Base-by-base conservation (phyloP, 2,797 vertebrate genomes). In the Perodicticus potto region DNA sequence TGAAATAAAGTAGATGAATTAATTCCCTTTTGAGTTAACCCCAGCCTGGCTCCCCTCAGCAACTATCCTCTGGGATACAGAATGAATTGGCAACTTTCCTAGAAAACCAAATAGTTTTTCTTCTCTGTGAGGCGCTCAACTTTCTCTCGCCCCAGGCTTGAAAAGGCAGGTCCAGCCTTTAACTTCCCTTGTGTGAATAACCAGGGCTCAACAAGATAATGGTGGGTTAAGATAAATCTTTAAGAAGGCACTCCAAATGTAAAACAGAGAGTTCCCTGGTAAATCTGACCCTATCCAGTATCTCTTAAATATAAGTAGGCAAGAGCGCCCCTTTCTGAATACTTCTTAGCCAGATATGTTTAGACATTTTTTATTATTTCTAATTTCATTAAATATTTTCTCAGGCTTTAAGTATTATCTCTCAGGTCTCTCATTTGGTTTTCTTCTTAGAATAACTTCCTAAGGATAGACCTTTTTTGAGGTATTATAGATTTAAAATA, bases 91-190 rank as follows among this genome's bases (percentile, higher is more conserved):
- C 97, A 97, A 67, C 82, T 92, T 93, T 81, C 89, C 91, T 93
- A 92, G 95, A 97, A 98, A 98, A 97, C 94, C 94, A 98, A 97
- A 98, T 94, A 82, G 82, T 73, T 97, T 98, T 98, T 95, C 34
- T 81, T 87, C 85, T 97, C 89, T 97, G 95, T 97, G 96, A 98
- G 93, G 67, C 96, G 86, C 90, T 98, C 96, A 97, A 87, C 97
- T 97, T 98, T 97, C 97, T 94, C 93, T 97, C 97, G 98, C 98
- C 88, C 65, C 74, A 92, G 97, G 97, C 97, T 97, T 98, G 90
- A 97, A 97, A 97, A 87, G 96, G 43, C 91, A 97, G 91, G 94
- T 87, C 40, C 34, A 97, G 94, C 96, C 96, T 98, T 98, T 98
- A 94, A 89, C 5, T 49, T 97, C 94, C 85, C 89, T 93, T 29